These are phyloP conservation scores for Pollicipes pollicipes DNA, from an alignment of 1,140 invertebrate genomes.

Conservation along the genomic window DNA sequence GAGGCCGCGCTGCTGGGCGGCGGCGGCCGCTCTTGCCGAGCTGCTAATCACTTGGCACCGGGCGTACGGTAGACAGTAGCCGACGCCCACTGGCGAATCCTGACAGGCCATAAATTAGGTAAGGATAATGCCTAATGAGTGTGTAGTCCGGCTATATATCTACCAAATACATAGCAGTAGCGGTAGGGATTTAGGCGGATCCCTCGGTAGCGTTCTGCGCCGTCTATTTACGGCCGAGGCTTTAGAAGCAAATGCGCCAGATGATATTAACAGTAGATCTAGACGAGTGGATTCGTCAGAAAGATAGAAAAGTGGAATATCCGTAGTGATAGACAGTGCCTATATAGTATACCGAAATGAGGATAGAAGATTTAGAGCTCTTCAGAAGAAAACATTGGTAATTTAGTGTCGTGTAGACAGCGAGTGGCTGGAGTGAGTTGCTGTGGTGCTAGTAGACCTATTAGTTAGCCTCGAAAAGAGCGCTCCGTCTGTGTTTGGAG, in stretches of 20 bases:
- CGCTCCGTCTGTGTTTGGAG: too few species aligned
- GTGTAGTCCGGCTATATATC: background rate
- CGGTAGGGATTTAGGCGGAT: background rate
- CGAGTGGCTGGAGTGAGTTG: background rate
- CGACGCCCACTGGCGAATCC: background rate
- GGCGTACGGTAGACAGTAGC: too few species aligned
- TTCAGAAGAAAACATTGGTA: too few species aligned
- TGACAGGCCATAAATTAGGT: background rate
- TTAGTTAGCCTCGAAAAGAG: background rate
- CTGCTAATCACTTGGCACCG: background rate
- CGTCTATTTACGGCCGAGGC: background rate
- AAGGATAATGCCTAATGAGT: conserved; percentile 2
- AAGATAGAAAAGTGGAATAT: background rate
- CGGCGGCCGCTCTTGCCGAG: too few species aligned
- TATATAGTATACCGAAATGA: background rate
- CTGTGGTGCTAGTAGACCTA: background rate
- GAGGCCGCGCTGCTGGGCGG: too few species aligned
- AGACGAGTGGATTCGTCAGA: background rate
- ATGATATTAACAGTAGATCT: conserved; percentile 1
- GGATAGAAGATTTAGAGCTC: background rate
- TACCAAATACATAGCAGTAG: background rate
- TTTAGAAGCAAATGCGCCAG: background rate
- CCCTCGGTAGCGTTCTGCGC: background rate
- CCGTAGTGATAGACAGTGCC: background rate
- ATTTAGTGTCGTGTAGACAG: background rate